A percentile compares a stretch with the other conserved stretches of the same genome.
Evolutionary conservation across 2,797 vertebrate genomes (phyloP).

Genomic region (Manis pentadactyla): DNA sequence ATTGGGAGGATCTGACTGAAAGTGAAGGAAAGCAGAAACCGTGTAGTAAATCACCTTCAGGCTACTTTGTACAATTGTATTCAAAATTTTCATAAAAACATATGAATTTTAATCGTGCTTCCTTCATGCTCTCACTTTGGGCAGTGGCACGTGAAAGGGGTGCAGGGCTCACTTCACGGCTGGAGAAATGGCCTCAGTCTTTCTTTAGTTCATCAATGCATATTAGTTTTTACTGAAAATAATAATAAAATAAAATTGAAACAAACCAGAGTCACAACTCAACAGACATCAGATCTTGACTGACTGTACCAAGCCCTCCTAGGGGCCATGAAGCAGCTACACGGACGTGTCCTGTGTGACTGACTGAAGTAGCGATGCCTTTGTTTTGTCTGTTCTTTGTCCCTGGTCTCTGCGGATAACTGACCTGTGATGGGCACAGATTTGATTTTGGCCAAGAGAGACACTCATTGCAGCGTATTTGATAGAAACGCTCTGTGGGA

Average conservation of each 20-base stretch:
- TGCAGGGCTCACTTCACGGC: background rate
- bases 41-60: background rate
- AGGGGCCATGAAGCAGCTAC: background rate
- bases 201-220: background rate
- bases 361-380: background rate
- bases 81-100: slow-evolving; percentile 2
- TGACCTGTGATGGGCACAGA: background rate
- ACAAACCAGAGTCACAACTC: background rate
- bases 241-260: background rate
- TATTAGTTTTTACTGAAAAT: background rate
- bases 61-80: background rate
- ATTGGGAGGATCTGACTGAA: background rate
- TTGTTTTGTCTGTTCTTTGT: background rate
- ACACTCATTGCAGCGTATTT: background rate
- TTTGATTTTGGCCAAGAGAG: background rate
- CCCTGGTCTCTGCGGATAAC: background rate
- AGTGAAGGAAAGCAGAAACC: slow-evolving; percentile 9
- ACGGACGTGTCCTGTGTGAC: background rate
- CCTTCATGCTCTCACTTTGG: background rate
- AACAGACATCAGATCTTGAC: background rate
- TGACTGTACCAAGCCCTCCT: background rate
- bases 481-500: background rate
- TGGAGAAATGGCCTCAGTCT: background rate
- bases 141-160: background rate
- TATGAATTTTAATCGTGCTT: background rate